Base-by-base conservation (phyloP, 1,140 invertebrate genomes). In the Diuraphis noxia region DNA sequence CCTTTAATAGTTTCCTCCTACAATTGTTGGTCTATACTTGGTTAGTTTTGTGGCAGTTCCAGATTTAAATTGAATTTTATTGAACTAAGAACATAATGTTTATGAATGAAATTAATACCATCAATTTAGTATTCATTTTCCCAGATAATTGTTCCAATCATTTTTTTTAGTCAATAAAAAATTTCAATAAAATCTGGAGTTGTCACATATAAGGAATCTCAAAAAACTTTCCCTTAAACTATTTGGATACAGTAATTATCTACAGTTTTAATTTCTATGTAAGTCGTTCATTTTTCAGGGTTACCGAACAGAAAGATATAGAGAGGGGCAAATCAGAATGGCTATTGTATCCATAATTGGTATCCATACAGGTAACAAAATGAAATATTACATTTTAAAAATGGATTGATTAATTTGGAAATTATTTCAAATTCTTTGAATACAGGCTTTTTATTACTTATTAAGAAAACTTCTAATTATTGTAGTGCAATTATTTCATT, bases 211-310 rank as follows among this genome's bases (percentile, higher is more conserved):
- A 36, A 41, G 21, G n/a, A 77, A 43, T 49, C 10, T 56, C 3
- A 21, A 52, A n/a, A 40, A 56, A 38, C 25, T 17, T 63, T 30
- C n/a, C 25, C 52, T 88, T 63, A 36, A 88, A 63, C 7, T 56
- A 88, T 4, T n/a, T 81, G 43, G 72, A 30, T 52, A 25, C 19
- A 88, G 86, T 49, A 82, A 82, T 52, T 91, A 49, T 36, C 38
- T 91, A 36, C 41, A 91, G 43, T 91, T 91, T 79, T 91, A 91
- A 91, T 82, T 91, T 91, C 89, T 91, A 82, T 91, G 89, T 79
- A 9, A 81, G 89, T 91, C 77, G 72, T 91, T 81, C 10, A 79
- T 91, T 91, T 91, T 91, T 91, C 89, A 91, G 89, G 89, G 38
- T 88, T 88, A 52, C 10, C n/a, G 49, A 90, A 89, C 63, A 52